Conservation (phyloP, 2,113 vertebrate genomes). For the Excalfactoria chinensis region DNA sequence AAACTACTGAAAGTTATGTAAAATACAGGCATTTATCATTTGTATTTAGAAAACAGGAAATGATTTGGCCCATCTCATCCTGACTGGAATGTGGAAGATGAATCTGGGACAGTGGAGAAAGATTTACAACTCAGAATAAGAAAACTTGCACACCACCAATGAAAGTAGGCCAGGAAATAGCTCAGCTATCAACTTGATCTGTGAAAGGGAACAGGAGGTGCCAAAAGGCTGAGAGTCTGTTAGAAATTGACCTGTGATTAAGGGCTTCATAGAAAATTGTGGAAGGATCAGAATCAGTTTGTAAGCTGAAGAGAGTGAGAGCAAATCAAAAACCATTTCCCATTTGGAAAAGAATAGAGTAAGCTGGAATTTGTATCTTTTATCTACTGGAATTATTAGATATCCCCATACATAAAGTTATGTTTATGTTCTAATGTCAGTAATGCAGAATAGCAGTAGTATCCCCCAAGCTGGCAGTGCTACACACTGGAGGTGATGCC, state of each 20-base stretch:
- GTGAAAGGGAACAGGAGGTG: conserved; percentile 77
- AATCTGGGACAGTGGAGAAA: conserved; percentile 53
- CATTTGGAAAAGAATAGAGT: background rate
- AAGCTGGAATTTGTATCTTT: background rate
- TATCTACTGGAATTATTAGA: background rate
- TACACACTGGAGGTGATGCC: background rate
- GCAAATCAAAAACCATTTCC: background rate
- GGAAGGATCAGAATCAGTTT: background rate
- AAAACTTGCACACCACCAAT: conserved; percentile 71
- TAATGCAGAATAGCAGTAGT: background rate
- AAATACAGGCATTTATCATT: conserved; percentile 76
- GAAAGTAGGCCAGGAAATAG: conserved; percentile 76
- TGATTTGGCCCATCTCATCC: conserved; percentile 79
- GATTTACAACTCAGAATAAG: conserved; percentile 64
- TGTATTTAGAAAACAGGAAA: conserved; percentile 79
- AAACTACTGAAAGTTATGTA: conserved; percentile 72
- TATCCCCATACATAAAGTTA: background rate
- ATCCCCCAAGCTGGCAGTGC: background rate
- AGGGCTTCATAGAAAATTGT: background rate
- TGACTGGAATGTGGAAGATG: conserved; percentile 72
- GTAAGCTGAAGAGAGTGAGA: background rate
- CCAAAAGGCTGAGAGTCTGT: conserved; percentile 71
- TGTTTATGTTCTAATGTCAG: conserved; percentile 1
- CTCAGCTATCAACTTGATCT: conserved; percentile 74
- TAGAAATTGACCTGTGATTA: conserved; percentile 31